These are phyloP conservation scores for Spatulosminthurus flaviceps DNA, from an alignment of 2,888 invertebrate species.

Conservation along the genomic window DNA sequence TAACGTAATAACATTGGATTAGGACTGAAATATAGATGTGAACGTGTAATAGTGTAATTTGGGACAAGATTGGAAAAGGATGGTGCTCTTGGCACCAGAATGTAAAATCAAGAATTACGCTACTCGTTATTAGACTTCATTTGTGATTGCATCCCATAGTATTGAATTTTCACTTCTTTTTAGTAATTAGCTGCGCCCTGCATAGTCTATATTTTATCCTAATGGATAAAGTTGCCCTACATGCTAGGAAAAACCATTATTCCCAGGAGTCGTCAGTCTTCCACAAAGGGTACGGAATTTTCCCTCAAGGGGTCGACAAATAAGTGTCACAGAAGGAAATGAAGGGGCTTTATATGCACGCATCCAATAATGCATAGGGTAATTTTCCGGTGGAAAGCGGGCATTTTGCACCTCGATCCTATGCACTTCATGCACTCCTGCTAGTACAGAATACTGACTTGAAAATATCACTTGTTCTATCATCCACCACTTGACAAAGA, in stretches of 20 bases:
- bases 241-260: not conserved
- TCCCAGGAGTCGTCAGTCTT: not conserved
- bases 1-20: not conserved
- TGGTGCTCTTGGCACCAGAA: not conserved
- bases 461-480: not conserved
- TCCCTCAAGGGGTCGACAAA: slow-evolving; percentile 13
- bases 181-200: not conserved
- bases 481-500: not conserved
- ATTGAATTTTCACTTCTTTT: slow-evolving; percentile 8
- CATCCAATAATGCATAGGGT: not conserved
- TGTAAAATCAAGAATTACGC: not conserved
- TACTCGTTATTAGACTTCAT: not conserved
- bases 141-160: not conserved
- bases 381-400: not conserved
- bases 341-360: too few species aligned
- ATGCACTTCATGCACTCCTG: too few species aligned
- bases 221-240: not conserved
- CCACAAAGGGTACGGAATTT: not conserved
- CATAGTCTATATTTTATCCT: not conserved
- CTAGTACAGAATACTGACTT: not conserved
- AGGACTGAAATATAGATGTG: not conserved
- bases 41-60: not conserved
- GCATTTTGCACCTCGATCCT: not conserved
- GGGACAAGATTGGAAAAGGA: not conserved
- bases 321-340: not conserved